Evolutionary conservation across 2,113 vertebrate genomes (phyloP).

Genomic region (Cairina moschata): DNA sequence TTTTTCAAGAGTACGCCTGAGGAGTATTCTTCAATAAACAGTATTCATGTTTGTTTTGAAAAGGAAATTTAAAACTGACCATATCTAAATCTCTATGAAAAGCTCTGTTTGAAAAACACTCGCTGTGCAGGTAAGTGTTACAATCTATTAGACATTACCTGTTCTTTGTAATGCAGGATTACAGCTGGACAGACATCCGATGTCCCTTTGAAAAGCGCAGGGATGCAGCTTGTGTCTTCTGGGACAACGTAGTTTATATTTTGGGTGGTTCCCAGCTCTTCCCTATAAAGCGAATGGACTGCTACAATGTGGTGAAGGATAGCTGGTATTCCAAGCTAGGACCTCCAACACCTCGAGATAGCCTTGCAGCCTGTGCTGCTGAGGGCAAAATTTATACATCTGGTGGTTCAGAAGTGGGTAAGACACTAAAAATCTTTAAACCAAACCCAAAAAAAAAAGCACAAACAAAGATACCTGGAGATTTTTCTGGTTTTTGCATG

Average conservation of each 20-base stretch:
- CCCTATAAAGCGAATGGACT: slow-evolving; percentile 98
- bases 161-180: slow-evolving; percentile 85
- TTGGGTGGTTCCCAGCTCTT: slow-evolving; percentile 97
- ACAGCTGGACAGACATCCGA: slow-evolving; percentile 96
- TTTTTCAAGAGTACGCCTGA: slow-evolving; percentile 64
- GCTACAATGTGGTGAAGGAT: slow-evolving; percentile 98
- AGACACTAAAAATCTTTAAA: slow-evolving; percentile 76
- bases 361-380: slow-evolving; percentile 93
- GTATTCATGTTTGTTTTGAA: slow-evolving; percentile 66
- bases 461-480: slow-evolving; percentile 37
- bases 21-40: slow-evolving; percentile 58
- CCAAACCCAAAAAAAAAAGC: slow-evolving; percentile 49
- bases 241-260: slow-evolving; percentile 99
- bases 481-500: slow-evolving; percentile 59
- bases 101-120: slow-evolving; percentile 68
- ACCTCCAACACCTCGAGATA: slow-evolving; percentile 93
- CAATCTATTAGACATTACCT: slow-evolving; percentile 63
- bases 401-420: slow-evolving; percentile 97
- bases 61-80: slow-evolving; percentile 69
- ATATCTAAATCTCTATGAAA: slow-evolving; percentile 64
- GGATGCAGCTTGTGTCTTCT: slow-evolving; percentile 94
- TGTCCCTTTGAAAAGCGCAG: slow-evolving; percentile 97
- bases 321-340: slow-evolving; percentile 99
- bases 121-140: slow-evolving; percentile 61
- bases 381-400: slow-evolving; percentile 98